Base-by-base conservation (phyloP, 35 echinoderm and acorn worm species). In the Diadema setosum region DNA sequence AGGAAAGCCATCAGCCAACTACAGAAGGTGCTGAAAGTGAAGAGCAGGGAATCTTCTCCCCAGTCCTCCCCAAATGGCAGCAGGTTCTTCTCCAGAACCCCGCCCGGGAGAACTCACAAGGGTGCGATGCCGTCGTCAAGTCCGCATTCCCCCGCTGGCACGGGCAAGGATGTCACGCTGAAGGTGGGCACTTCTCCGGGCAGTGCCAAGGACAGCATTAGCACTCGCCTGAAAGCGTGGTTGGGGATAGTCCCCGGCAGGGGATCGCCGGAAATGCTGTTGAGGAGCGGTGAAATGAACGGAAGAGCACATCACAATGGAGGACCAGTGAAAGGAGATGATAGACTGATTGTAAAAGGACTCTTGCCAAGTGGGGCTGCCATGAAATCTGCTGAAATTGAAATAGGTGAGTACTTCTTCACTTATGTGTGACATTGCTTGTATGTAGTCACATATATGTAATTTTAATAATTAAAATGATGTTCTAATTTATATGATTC, bases 361-460 rank as follows among this genome's bases (percentile, higher is more conserved):
- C 41, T 93, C 9, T 9, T 89, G 18, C 91, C 91, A 33, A 37
- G 64, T 5, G 91, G 91, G 25, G 78, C 63, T 34, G 91, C 91
- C 15, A 89, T 93, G 81, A 88, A 89, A 84, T 89, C 91, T 35
- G 91, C 83, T 42, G 80, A 93, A 58, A 84, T 93, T 64, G 87
- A 89, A 18, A 88, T 93, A 58, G 91, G 91, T 93, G 35, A 84
- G 91, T 43, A 26, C 42, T 7, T n/a, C n/a, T n/a, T n/a, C n/a
- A n/a, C n/a, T n/a, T n/a, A n/a, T n/a, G n/a, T n/a, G n/a, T n/a
- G n/a, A n/a, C n/a, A n/a, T n/a, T n/a, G n/a, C n/a, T n/a, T n/a
- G n/a, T n/a, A n/a, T n/a, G n/a, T n/a, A n/a, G n/a, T n/a, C n/a
- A n/a, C n/a, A n/a, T n/a, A n/a, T n/a, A n/a, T n/a, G n/a, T n/a